Evolutionary conservation across 2,113 vertebrate species (phyloP).

Genomic region (Sitta europaea): DNA sequence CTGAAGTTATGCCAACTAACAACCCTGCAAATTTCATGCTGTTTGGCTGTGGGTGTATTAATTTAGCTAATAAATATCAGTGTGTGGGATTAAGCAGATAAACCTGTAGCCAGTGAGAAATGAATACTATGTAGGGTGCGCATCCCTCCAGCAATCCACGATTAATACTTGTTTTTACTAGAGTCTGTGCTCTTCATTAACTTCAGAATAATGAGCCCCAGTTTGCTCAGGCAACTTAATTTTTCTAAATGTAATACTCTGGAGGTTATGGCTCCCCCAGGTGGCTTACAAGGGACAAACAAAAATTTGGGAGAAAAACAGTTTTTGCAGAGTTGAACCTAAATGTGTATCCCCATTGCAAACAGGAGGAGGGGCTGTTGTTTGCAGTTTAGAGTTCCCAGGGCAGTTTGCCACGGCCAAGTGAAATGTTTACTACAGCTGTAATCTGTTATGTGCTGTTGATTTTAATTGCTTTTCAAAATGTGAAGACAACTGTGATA

Average conservation of each 20-base stretch:
- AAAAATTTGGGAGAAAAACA: neutral
- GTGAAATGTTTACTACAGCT: constrained; percentile 21
- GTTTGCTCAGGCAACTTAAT: neutral
- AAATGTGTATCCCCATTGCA: neutral
- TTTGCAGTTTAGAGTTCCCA: constrained; percentile 4
- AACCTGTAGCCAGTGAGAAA: constrained; percentile 26
- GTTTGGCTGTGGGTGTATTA: neutral
- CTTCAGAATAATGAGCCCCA: neutral
- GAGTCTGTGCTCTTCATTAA: neutral
- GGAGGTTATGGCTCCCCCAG: neutral
- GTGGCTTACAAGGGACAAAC: neutral
- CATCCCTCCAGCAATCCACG: neutral
- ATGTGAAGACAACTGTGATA: constrained; percentile 31
- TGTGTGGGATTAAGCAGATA: constrained; percentile 9
- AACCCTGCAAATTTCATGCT: neutral
- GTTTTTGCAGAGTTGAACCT: neutral
- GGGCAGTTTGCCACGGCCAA: neutral
- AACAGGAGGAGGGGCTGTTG: constrained; percentile 57
- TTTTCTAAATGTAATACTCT: neutral
- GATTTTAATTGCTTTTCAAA: constrained; percentile 50
- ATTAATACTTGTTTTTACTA: neutral
- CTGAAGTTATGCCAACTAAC: constrained; percentile 11
- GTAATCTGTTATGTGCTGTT: neutral
- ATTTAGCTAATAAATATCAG: neutral
- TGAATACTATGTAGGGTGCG: neutral